Evolutionary conservation across 2,113 vertebrate genomes (phyloP).

Genomic region (western clawed frog (Xenopus tropicalis)): DNA sequence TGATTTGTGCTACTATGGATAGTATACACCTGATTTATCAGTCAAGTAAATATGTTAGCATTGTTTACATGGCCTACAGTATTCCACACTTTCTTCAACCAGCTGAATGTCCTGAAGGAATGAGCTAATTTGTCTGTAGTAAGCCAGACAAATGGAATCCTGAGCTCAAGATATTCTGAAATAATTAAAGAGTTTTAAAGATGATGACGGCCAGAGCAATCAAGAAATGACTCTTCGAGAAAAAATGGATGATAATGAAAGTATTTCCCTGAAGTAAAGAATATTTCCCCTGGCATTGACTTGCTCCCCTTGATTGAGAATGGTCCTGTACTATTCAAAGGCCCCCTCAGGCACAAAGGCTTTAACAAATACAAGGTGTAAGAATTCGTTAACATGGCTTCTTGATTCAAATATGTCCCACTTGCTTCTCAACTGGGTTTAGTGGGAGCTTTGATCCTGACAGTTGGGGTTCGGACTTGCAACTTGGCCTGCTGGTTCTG

Average conservation of each 20-base stretch:
- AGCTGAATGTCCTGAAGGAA: neutral
- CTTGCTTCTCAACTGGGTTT: conserved; percentile 63
- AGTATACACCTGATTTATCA: neutral
- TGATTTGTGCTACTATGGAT: conserved; percentile 23
- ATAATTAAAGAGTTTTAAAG: neutral
- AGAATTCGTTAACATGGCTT: neutral
- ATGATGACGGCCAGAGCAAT: neutral
- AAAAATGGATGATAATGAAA: neutral
- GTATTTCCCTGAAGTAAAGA: conserved; percentile 10
- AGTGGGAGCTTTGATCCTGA: conserved; percentile 73
- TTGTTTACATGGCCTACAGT: neutral
- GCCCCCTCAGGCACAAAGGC: conserved; percentile 1
- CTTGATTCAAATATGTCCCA: neutral
- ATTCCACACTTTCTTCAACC: neutral
- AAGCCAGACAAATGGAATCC: conserved; percentile 3
- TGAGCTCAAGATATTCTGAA: neutral
- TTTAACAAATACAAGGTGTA: conserved; percentile 11
- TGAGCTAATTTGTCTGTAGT: neutral
- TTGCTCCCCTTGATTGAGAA: neutral
- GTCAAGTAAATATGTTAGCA: conserved; percentile 3
- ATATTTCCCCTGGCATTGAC: neutral
- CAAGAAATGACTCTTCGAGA: too few relatives aligned
- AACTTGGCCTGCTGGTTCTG: conserved; percentile 64
- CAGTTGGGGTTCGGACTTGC: conserved; percentile 65
- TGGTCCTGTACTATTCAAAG: neutral